A percentile compares a stretch with the other conserved stretches of the same genome.
These are phyloP conservation scores for Cynodonichthys magdalenae DNA, from an alignment of 2,797 vertebrate species.

Conservation along the genomic window DNA sequence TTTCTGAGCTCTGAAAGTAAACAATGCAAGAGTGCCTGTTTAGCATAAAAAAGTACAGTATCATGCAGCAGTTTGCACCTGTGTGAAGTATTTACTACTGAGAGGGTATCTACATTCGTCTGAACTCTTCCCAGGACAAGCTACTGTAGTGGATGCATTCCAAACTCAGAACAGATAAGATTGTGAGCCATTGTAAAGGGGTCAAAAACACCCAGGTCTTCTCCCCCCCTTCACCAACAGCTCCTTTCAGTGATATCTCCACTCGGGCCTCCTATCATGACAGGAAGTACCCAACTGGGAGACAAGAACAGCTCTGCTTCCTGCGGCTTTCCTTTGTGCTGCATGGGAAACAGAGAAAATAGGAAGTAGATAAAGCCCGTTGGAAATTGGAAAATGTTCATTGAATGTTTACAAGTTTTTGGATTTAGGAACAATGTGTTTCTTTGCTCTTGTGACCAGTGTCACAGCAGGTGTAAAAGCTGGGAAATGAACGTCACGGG, in stretches of 20 bases:
- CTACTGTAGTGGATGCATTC: slow-evolving; percentile 70
- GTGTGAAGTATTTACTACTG: slow-evolving; percentile 43
- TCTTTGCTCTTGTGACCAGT: slow-evolving; percentile 1
- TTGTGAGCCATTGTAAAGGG: slow-evolving; percentile 70
- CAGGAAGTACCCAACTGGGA: slow-evolving; percentile 74
- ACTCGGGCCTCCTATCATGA: slow-evolving; percentile 62
- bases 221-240: slow-evolving; percentile 58
- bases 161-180: slow-evolving; percentile 78
- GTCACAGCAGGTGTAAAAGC: slow-evolving; percentile 12
- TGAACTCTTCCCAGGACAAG: slow-evolving; percentile 59
- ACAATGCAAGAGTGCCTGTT: slow-evolving; percentile 1
- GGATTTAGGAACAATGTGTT: slow-evolving; percentile 19
- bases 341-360: slow-evolving; percentile 37
- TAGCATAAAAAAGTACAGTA: not conserved
- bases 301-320: slow-evolving; percentile 63
- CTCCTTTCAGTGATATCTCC: slow-evolving; percentile 78
- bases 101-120: slow-evolving; percentile 50
- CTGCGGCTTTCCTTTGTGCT: slow-evolving; percentile 41
- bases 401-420: slow-evolving; percentile 27
- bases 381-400: slow-evolving; percentile 28
- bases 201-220: slow-evolving; percentile 64
- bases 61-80: slow-evolving; percentile 10
- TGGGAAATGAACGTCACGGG: slow-evolving; percentile 31
- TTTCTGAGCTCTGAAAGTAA: slow-evolving; percentile 25
- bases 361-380: slow-evolving; percentile 52